Base-by-base conservation (phyloP, 2,888 invertebrate species). In the Aradus depressus region DNA sequence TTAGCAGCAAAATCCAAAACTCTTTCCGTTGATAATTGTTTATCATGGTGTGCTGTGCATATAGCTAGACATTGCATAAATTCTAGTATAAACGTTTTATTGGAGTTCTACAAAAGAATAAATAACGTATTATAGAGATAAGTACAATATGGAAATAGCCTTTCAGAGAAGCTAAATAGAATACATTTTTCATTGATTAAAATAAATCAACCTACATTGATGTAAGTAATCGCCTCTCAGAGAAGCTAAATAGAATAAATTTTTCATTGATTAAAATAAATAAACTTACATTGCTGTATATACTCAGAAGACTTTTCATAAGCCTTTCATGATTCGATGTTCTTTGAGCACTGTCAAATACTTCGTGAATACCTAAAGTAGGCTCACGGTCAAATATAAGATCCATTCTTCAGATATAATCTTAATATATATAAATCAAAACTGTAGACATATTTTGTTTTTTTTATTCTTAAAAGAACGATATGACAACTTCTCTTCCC, bases 1-100 rank as follows among this genome's bases (percentile, higher is more conserved):
- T 78, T 80, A 0, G 83, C 78, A 21, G 80, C 77, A 69, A 84
- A 87, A 54, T 79, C 72, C 1, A 87, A 68, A 0, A 77, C 76
- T 31, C 80, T 71, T 60, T 83, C 79, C 0, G 84, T 79, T 61
- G 75, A 75, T 6, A 78, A 75, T 63, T 82, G 80, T 12, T 76
- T 74, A 58, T 84, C 81, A 10, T 77, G 79, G 44, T 76, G 74
- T 1, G 77, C 72, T 62, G 87, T 75, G 21, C 79, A 70, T 48
- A 79, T 72, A 58, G 74, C 75, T 1, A 85, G 65, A 39, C 79
- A 78, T 61, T 74, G 72, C 32, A 77, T 73, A 59, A 85, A 84
- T 32, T 75, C 75, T 34, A 72, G 67, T 56, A 76, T 72, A 62
- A 87, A 87, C 1, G 19, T 37, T 5, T 37, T 25, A 8, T 47